These are phyloP conservation scores for Pachyrhynchus sulphureomaculatus DNA, from an alignment of 1,140 invertebrate genomes.

Conservation along the genomic window DNA sequence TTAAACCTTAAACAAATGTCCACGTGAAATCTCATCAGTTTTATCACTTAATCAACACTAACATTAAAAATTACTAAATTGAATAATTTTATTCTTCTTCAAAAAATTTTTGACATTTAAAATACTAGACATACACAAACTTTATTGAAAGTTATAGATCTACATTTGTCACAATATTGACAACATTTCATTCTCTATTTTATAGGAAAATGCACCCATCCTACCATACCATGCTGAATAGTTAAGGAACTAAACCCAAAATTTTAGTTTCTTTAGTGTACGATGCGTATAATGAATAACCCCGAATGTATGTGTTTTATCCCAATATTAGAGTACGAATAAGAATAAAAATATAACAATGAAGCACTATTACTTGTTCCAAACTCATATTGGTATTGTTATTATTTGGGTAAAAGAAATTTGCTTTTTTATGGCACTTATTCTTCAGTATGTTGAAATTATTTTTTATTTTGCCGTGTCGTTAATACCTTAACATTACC, in stretches of 20 bases:
- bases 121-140: no score
- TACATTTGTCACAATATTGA: slow-evolving; percentile 2
- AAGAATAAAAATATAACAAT: neutral
- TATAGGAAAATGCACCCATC: slow-evolving; percentile 51
- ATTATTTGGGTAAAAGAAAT: slow-evolving; percentile 1
- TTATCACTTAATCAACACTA: no score
- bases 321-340: neutral
- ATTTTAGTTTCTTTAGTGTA: slow-evolving; percentile 17
- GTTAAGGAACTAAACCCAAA: slow-evolving; percentile 32
- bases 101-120: no score
- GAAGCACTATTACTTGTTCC: neutral
- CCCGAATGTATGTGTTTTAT: slow-evolving; percentile 12
- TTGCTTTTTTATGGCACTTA: no score
- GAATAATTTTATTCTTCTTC: no score
- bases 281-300: slow-evolving; percentile 12
- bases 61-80: no score
- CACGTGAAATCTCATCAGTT: no score
- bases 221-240: slow-evolving; percentile 47
- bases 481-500: no score
- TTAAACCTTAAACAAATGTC: no score
- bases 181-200: slow-evolving; percentile 27
- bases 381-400: slow-evolving; percentile 6
- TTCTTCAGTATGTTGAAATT: no score
- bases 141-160: neutral
- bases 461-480: no score